Conservation (phyloP, 2,888 invertebrate species). For the Luffia ferchaultella region DNA sequence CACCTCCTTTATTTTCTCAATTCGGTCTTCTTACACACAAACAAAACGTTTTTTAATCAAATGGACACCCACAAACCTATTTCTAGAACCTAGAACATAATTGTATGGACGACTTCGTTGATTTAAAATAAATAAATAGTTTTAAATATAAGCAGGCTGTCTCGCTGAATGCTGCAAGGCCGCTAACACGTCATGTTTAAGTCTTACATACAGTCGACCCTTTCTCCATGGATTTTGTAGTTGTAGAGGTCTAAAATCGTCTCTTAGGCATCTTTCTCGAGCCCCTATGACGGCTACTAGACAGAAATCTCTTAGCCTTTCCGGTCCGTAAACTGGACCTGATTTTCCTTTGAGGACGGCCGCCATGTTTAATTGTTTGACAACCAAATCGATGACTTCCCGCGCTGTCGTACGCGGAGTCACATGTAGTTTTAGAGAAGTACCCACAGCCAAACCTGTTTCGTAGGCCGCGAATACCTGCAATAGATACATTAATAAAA, state of each 20-base stretch:
- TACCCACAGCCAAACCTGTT: conserved; percentile 91
- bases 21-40: too few species aligned
- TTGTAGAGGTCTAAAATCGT: conserved; percentile 93
- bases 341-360: conserved; percentile 84
- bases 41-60: too few species aligned
- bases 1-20: too few species aligned
- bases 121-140: too few species aligned
- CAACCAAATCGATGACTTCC: conserved; percentile 95
- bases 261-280: conserved; percentile 89
- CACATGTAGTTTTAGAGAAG: conserved; percentile 92
- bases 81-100: too few species aligned
- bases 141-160: conserved; percentile 73
- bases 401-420: conserved; percentile 92
- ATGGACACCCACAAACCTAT: too few species aligned
- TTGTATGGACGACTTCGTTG: too few species aligned
- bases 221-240: conserved; percentile 96
- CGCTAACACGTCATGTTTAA: conserved; percentile 88
- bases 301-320: conserved; percentile 88
- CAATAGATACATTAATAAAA: conserved; percentile 19
- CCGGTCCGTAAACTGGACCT: conserved; percentile 85
- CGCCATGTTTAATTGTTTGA: conserved; percentile 95
- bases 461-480: conserved; percentile 97
- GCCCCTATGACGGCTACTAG: conserved; percentile 96
- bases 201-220: conserved; percentile 90
- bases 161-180: conserved; percentile 89